phyloP scores from a whole-genome alignment of 2,113 vertebrate genomes.

The Arvicanthis niloticus region DNA sequence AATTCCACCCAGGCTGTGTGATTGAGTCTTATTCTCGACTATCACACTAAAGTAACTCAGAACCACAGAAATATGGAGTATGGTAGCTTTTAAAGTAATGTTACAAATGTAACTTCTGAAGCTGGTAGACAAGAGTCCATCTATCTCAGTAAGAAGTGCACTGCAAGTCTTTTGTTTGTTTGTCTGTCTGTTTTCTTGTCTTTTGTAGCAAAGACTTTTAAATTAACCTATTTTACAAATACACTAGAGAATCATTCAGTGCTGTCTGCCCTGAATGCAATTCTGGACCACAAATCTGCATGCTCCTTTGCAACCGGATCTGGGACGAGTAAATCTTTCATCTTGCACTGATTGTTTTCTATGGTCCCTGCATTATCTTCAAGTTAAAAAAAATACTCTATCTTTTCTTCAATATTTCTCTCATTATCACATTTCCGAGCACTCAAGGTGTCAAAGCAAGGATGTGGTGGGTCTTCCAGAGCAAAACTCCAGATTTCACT shows the following conservation, averaged over 20 bases:
- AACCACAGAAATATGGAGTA: neutral
- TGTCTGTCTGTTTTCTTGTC: neutral
- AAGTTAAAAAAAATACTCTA: neutral
- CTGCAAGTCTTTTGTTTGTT: neutral
- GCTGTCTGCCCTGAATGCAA: neutral
- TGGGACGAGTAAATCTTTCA: neutral
- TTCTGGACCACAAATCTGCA: neutral
- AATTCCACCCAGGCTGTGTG: neutral
- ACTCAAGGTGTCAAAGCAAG: neutral
- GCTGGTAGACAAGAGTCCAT: neutral
- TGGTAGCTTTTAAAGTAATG: neutral
- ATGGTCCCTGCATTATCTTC: neutral
- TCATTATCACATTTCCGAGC: neutral
- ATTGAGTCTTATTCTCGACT: neutral
- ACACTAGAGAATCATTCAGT: neutral
- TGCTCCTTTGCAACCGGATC: neutral
- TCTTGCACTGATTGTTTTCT: neutral
- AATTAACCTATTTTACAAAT: neutral
- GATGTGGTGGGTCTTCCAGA: neutral
- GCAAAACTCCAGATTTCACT: neutral
- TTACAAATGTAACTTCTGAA: neutral
- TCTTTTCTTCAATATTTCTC: neutral
- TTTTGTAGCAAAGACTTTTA: neutral
- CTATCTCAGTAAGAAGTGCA: neutral
- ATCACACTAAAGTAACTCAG: neutral